Evolutionary conservation across 2,113 vertebrate species (phyloP).

Genomic region (Mastomys natalensis): DNA sequence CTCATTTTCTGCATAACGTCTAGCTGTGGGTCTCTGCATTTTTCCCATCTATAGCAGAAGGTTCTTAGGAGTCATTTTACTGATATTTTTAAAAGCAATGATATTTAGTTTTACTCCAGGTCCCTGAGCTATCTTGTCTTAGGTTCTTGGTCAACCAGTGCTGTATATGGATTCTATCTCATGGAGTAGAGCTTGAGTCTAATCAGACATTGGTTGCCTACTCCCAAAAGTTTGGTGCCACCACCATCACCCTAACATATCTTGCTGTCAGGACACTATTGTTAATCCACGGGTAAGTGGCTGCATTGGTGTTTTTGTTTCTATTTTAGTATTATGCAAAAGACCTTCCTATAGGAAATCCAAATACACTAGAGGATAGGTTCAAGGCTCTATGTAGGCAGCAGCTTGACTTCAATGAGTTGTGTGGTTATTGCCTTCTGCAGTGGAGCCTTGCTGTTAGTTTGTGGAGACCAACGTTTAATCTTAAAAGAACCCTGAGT

Average conservation of each 20-base stretch:
- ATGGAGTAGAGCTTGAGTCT: not conserved
- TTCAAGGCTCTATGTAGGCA: not conserved
- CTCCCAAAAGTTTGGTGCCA: not conserved
- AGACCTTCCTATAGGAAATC: not conserved
- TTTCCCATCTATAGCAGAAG: not conserved
- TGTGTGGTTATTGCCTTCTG: not conserved
- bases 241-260: not conserved
- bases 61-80: not conserved
- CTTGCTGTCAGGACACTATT: not conserved
- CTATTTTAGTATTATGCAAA: not conserved
- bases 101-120: not conserved
- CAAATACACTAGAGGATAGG: not conserved
- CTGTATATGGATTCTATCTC: not conserved
- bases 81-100: too few relatives aligned
- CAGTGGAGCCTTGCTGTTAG: not conserved
- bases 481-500: not conserved
- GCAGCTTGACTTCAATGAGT: not conserved
- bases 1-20: not conserved
- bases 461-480: not conserved
- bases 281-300: not conserved
- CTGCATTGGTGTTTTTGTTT: not conserved
- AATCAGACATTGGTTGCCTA: not conserved
- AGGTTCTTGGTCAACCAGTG: not conserved
- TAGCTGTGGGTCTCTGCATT: not conserved
- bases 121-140: not conserved